Evolutionary conservation across 2,113 vertebrate species (phyloP).

Genomic region (Halcyon senegalensis): DNA sequence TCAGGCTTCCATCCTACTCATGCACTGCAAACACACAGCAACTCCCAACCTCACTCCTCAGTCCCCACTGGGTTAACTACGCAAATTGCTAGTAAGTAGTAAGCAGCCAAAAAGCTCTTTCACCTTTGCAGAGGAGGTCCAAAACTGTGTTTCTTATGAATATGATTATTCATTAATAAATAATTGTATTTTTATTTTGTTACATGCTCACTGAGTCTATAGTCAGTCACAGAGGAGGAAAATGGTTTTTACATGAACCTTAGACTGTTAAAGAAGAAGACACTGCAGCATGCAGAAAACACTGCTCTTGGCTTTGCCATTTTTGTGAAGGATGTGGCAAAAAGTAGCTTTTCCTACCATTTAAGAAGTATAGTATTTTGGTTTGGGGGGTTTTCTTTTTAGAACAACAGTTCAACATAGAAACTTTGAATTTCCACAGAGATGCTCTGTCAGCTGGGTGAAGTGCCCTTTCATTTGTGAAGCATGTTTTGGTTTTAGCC

Average conservation of each 20-base stretch:
- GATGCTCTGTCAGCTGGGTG: background rate
- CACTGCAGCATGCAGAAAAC: background rate
- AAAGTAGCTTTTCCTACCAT: background rate
- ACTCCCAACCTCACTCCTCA: background rate
- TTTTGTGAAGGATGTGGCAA: background rate
- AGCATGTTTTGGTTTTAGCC: background rate
- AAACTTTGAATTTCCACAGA: background rate
- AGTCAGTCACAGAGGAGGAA: background rate
- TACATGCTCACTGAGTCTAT: background rate
- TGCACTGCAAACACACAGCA: background rate
- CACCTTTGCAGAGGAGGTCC: background rate
- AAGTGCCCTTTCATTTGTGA: background rate
- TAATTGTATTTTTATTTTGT: background rate
- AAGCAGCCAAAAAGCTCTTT: background rate
- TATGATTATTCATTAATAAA: background rate
- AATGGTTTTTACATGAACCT: background rate
- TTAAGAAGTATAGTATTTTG: background rate
- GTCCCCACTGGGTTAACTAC: background rate
- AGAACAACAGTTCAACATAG: background rate
- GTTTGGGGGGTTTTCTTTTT: background rate
- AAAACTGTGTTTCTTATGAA: accelerated
- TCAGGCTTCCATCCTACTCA: background rate
- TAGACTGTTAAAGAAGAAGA: background rate
- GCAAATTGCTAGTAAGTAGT: background rate
- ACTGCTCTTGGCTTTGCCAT: background rate